Evolutionary conservation across 2,888 invertebrate species (phyloP), one percentile per base, ranked within the genome.

Genomic region (Orthonevra nobilis): DNA sequence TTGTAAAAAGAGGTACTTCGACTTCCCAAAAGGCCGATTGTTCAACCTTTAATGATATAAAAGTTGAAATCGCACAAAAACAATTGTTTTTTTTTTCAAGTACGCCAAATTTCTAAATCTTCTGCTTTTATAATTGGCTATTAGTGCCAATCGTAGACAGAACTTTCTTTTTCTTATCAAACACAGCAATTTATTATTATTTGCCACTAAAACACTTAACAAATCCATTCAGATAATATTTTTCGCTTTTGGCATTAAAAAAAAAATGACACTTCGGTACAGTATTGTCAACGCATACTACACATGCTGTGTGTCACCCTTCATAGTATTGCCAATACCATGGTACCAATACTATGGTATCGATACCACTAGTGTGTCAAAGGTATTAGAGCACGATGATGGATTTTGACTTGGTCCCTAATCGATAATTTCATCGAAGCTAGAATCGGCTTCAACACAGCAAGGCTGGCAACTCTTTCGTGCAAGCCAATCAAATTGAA

Each of bases 191-290:
- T 38, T 38, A 17, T 9, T 38, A n/a, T 38, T 38, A 40, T 40
- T 40, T 10, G 38, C n/a, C 38, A 40, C 19, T 40, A 19, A 40
- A 40, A 40, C 38, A 17, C 19, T 40, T 40, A 40, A 19, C 10
- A 40, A 40, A 40, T 19, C 38, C 38, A 19, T 40, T 40, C 19
- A 10, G n/a, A 5, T 40, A 19, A n/a, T n/a, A 40, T 40, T 40
- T 40, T 40, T 19, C 38, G 38, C 17, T 40, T 40, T 40, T 38
- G 38, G 17, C 38, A 38, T 38, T 38, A n/a, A 40, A 40, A 40
- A 19, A 19, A 40, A 7, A 40, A 19, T 40, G 10, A 40, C 19
- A 40, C 17, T 19, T 19, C 38, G 38, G 38, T 40, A 40, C 19
- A 40, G 38, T 1, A 19, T 40, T 40, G 38, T 40, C 34, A 14